Base-by-base conservation (phyloP, 2,888 invertebrate species). In the Spatulosminthurus flaviceps region DNA sequence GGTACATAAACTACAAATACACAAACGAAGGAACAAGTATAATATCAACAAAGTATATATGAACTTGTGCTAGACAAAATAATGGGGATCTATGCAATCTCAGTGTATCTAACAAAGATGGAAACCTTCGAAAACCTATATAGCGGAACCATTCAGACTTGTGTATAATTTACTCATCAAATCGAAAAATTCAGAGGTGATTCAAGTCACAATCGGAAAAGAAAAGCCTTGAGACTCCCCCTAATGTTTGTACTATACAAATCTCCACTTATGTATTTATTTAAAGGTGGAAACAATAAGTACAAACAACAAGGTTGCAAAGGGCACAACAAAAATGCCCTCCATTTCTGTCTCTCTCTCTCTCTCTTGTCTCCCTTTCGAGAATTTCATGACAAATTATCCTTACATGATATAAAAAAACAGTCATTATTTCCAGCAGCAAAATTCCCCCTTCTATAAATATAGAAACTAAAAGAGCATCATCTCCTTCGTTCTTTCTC, bases 361-460 rank as follows among this genome's bases (percentile, higher is more conserved):
- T 16, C 26, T 64, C 24, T 64, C 22, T n/a, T n/a, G 26, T n/a
- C 22, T 64, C n/a, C 26, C 26, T 64, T 64, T 64, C 22, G 22
- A 64, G 2, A 64, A 64, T 64, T 64, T 64, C 64, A 64, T 64
- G 64, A 64, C 64, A 64, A 64, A 64, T 64, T 64, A 64, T 51
- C 51, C 51, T 13, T 16, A 51, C n/a, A 19, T 11, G 1, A 64
- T 9, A 64, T 60, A 67, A 29, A 70, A 43, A 22, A 21, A 24
- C 5, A 69, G 34, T 61, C 74, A 79, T 79, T 79, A 79, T 79
- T 79, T 79, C 79, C 75, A 79, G 75, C 60, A 79, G 75, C 75
- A 28, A 24, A 51, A 51, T 19, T 51, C 51, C 51, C n/a, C 51
- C 51, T 51, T 51, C 51, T 51, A 51, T 19, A 19, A 51, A 51